Evolutionary conservation across 1,140 invertebrate genomes (phyloP).

Genomic region (Dinothrombium tinctorium): DNA sequence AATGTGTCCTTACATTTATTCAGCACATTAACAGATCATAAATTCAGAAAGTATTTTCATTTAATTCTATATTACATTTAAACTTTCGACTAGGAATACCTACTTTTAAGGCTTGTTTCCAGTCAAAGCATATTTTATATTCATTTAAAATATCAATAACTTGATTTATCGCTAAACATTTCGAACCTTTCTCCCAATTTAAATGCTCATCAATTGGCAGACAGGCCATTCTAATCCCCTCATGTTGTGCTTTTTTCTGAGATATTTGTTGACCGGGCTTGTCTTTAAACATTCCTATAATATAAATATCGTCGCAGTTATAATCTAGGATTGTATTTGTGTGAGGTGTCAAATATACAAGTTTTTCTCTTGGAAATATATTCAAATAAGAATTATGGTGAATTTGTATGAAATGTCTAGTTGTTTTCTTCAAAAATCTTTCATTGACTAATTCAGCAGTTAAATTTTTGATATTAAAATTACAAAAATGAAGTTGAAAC

Average conservation of each 20-base stretch:
- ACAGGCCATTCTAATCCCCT: neutral
- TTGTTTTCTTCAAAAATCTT: neutral
- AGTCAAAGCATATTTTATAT: no score
- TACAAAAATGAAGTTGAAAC: neutral
- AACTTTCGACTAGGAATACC: no score
- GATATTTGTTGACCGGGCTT: neutral
- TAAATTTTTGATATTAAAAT: neutral
- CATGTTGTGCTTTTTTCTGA: neutral
- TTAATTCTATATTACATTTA: neutral
- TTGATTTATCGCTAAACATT: no score
- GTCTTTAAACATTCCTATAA: neutral
- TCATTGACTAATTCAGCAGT: neutral
- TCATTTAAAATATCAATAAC: no score
- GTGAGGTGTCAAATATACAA: conserved; percentile 1
- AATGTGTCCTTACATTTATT: neutral
- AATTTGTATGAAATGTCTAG: neutral
- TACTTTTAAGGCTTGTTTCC: no score
- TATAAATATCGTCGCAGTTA: neutral
- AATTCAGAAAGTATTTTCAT: neutral
- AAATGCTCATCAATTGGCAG: neutral
- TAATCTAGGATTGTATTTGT: neutral
- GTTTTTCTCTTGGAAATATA: neutral
- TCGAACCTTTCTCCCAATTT: no score
- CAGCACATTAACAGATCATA: neutral
- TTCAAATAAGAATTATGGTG: neutral